Conservation (phyloP, 2,797 vertebrate genomes). For the Myotis findleyi region DNA sequence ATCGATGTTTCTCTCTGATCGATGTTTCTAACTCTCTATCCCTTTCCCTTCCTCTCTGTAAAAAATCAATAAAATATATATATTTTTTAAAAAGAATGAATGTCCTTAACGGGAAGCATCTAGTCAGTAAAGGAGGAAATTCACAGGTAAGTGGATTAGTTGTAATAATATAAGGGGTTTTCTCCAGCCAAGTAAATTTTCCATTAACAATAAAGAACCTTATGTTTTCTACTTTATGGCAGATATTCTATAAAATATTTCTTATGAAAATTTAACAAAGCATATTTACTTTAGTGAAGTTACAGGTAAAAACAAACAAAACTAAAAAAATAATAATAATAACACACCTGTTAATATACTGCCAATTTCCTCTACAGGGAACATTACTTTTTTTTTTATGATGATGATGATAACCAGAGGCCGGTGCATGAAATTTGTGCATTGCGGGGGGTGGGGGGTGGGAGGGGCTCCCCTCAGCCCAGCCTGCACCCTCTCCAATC, state of each 20-base stretch:
- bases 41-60: too few species aligned
- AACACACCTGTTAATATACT: slow-evolving; percentile 60
- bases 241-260: slow-evolving; percentile 48
- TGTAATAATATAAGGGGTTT: slow-evolving; percentile 31
- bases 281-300: slow-evolving; percentile 54
- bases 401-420: not conserved
- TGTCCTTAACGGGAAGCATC: not conserved
- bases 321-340: not conserved
- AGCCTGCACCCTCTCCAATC: too few species aligned
- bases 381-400: not conserved
- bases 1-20: too few species aligned
- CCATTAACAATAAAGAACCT: not conserved
- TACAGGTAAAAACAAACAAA: slow-evolving; percentile 42
- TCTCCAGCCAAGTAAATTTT: not conserved
- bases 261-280: not conserved
- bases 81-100: not conserved
- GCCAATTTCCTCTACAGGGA: slow-evolving; percentile 42
- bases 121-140: not conserved
- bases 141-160: not conserved
- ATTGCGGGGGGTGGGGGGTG: too few species aligned
- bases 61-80: too few species aligned
- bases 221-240: not conserved
- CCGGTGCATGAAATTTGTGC: too few species aligned
- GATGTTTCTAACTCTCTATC: too few species aligned
- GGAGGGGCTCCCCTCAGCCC: too few species aligned